Percentiles rank a stretch among this genome's conserved stretches.
Conservation (phyloP, 2,113 vertebrate genomes). For the Euleptes europaea region DNA sequence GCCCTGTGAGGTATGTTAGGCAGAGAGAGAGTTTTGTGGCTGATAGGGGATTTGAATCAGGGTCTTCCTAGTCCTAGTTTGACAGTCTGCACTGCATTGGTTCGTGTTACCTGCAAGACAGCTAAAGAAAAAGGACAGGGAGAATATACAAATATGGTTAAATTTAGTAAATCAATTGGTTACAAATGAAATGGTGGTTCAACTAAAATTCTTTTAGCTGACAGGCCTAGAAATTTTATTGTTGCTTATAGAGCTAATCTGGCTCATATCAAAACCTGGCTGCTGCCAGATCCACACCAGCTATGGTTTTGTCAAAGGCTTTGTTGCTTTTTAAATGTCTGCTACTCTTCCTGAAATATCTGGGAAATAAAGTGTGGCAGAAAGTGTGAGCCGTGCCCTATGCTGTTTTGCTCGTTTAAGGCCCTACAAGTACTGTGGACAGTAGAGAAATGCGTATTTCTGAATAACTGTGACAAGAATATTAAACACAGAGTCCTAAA, state of each 20-base stretch:
- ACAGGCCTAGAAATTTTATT: neutral
- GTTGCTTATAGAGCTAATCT: neutral
- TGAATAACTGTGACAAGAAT: no score
- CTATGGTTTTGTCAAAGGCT: neutral
- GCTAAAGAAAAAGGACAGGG: neutral
- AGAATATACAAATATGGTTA: neutral
- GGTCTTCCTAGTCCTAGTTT: no score
- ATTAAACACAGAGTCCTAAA: no score
- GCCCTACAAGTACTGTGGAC: no score
- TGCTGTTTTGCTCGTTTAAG: no score
- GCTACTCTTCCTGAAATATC: neutral
- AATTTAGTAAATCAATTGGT: neutral
- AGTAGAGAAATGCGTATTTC: no score
- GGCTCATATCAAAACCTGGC: neutral
- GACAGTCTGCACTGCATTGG: no score
- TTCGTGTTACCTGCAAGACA: no score
- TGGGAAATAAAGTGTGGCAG: neutral
- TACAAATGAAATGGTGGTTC: neutral
- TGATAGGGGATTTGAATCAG: no score
- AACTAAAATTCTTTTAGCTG: neutral
- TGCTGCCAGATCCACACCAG: neutral
- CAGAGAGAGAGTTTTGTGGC: no score
- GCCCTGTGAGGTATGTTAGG: no score
- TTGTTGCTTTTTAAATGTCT: neutral
- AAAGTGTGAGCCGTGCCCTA: no score